A percentile compares a stretch with the other conserved stretches of the same genome.
phyloP scores from a whole-genome alignment of 2,888 invertebrate genomes.

The Entomobrya proxima region DNA sequence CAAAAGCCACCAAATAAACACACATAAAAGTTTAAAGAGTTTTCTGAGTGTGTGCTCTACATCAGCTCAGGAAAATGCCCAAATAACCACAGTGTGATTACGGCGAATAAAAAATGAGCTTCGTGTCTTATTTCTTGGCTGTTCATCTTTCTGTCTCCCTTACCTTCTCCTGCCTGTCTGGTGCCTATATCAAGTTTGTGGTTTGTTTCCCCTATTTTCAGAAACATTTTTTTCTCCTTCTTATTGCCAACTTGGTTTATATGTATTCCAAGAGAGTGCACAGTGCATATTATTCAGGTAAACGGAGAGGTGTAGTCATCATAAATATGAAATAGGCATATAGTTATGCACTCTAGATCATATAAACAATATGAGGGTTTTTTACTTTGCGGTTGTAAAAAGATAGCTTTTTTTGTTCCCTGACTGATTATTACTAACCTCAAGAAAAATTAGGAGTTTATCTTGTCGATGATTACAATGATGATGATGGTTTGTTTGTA shows the following conservation, averaged over 20 bases:
- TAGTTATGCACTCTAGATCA: neutral
- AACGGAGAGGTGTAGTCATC: neutral
- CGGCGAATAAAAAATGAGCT: neutral
- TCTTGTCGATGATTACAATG: constrained; percentile 58
- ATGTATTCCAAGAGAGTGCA: too few species aligned
- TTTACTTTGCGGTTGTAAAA: constrained; percentile 65
- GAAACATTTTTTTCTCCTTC: too few species aligned
- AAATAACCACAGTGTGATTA: neutral
- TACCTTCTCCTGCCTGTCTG: too few species aligned
- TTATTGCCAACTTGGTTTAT: too few species aligned
- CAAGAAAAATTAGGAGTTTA: constrained; percentile 69
- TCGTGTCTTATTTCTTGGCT: constrained; percentile 8
- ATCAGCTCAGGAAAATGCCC: neutral
- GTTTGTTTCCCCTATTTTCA: too few species aligned
- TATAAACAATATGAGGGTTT: constrained; percentile 27
- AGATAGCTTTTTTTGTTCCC: constrained; percentile 61
- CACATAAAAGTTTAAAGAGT: too few species aligned
- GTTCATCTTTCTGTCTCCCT: too few species aligned
- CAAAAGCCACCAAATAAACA: neutral
- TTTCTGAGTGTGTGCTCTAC: constrained; percentile 17
- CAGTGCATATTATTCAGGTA: too few species aligned
- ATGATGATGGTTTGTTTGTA: constrained; percentile 66
- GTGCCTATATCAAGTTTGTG: too few species aligned
- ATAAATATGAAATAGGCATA: neutral
- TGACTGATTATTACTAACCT: constrained; percentile 68